Base-by-base conservation (phyloP, 2,888 invertebrate species). In the Thereva nobilitata region DNA sequence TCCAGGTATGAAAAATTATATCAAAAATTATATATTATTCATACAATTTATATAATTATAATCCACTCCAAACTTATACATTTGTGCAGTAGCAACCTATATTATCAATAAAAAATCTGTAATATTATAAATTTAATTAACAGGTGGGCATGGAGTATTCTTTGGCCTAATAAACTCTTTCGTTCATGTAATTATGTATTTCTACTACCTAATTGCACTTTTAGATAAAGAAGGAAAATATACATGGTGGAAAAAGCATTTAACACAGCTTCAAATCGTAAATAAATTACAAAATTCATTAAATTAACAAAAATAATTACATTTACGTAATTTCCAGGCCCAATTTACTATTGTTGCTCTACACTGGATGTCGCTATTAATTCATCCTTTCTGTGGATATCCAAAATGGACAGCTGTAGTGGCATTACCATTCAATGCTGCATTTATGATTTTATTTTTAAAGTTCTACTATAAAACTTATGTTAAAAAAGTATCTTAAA, bases 141-240 rank as follows among this genome's bases (percentile, higher is more conserved):
- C 35, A 61, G 61, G 61, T 78, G 90, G 89, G 1, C 87, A 88
- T 73, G 86, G 85, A 0, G 83, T 87, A 6, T 83, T 86, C 71
- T 80, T 89, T 23, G 89, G 89, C 1, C 76, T 87, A 4, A 77
- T 91, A 57, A 93, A 93, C 76, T 83, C 84, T 0, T 86, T 89
- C 68, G 90, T 93, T 0, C 93, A 93, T 74, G 76, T 86, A 1
- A 78, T 92, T 45, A 93, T 93, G 92, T 93, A 93, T 76, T 80
- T 82, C 0, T 90, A 93, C 77, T 93, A 93, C 76, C 83, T 91
- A 5, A 74, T 90, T 69, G 85, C 90, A 0, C 89, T 90, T 0
- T 82, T 87, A 67, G 84, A 89, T 57, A 89, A 89, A 0, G 84
- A 84, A 53, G 85, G 88, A 74, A 82, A 87, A 66, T 89, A 86